phyloP scores from a whole-genome alignment of 1,140 invertebrate genomes.

The Odontomachus brunneus region DNA sequence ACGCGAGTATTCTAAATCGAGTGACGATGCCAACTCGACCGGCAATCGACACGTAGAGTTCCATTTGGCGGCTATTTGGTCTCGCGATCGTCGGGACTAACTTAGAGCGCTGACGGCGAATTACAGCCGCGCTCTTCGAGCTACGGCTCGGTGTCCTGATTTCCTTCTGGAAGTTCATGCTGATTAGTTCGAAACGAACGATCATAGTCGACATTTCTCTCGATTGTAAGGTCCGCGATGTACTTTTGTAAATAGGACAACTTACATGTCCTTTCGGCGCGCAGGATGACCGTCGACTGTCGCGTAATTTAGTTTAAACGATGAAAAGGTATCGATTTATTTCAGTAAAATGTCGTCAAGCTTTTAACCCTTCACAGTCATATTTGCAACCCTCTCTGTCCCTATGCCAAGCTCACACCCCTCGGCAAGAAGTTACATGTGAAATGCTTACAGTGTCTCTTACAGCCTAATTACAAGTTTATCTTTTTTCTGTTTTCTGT shows the following conservation, averaged over 20 bases:
- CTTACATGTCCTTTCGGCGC: constrained; percentile 32
- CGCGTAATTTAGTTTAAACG: neutral
- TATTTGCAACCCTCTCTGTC: no score
- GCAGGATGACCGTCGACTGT: constrained; percentile 13
- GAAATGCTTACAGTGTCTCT: constrained; percentile 62
- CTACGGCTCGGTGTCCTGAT: no score
- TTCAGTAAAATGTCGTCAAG: no score
- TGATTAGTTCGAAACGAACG: no score
- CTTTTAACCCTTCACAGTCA: no score
- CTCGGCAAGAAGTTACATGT: constrained; percentile 15
- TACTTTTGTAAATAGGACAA: constrained; percentile 41
- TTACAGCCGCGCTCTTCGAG: no score
- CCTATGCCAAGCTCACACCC: neutral
- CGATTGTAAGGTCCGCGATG: neutral
- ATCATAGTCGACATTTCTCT: constrained; percentile 33
- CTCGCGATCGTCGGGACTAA: no score
- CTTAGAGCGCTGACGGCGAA: no score
- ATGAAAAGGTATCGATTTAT: neutral
- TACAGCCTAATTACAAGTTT: constrained; percentile 79
- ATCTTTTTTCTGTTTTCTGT: constrained; percentile 82
- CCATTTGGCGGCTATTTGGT: no score
- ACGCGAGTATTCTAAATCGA: neutral
- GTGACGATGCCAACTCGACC: neutral
- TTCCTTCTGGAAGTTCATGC: no score
- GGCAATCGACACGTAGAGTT: neutral